phyloP scores from a whole-genome alignment of 2,888 invertebrate species.

The Miltochrista miniata region DNA sequence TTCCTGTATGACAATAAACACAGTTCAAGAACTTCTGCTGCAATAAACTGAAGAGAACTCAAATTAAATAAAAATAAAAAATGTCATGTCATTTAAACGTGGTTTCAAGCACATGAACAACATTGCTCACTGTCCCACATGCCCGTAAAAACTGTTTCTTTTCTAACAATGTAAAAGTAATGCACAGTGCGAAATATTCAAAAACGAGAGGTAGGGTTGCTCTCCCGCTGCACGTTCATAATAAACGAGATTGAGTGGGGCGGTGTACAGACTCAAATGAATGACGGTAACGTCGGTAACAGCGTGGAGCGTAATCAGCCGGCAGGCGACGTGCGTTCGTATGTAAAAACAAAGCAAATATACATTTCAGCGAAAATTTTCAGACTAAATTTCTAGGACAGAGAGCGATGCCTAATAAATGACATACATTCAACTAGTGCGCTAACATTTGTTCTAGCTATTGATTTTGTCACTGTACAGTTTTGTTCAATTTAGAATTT shows the following conservation, averaged over 20 bases:
- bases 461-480: conserved; percentile 16
- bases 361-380: conserved; percentile 55
- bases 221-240: conserved; percentile 70
- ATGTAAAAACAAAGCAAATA: conserved; percentile 68
- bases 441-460: conserved; percentile 23
- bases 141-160: conserved; percentile 42
- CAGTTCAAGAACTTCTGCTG: no score
- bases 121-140: conserved; percentile 27
- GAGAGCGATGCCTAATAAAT: conserved; percentile 38
- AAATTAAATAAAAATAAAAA: no score
- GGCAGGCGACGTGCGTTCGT: conserved; percentile 66
- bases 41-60: no score
- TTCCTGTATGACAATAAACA: no score
- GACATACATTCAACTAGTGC: conserved; percentile 39
- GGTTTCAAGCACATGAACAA: conserved; percentile 19
- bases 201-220: conserved; percentile 60
- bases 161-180: conserved; percentile 65
- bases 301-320: conserved; percentile 73
- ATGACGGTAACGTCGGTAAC: conserved; percentile 75
- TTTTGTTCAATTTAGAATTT: not conserved
- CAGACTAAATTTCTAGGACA: conserved; percentile 41
- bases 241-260: conserved; percentile 80
- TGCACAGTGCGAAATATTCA: conserved; percentile 66
- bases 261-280: conserved; percentile 74
- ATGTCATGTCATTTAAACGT: no score